Base-by-base conservation (phyloP, 2,888 invertebrate genomes). In the Conistra vaccinii region DNA sequence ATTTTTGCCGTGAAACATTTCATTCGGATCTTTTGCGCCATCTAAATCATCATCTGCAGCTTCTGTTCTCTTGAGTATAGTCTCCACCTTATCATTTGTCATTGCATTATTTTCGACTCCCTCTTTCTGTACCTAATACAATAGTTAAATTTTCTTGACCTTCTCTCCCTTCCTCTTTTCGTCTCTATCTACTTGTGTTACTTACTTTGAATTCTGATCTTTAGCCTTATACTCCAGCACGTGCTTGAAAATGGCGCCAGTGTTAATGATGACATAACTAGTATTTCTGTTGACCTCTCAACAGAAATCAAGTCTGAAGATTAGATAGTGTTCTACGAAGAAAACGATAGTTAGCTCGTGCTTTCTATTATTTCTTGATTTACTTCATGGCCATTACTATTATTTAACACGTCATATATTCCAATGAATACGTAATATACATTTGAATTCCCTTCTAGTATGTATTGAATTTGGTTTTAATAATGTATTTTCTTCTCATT, bases 401-500 rank as follows among this genome's bases (percentile, higher is more conserved):
- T 75, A 68, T 65, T 12, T 29, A 53, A 58, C 4, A 7, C 29
- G 12, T 75, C 32, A 66, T 42, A 4, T 32, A 48, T 51, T 29
- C 23, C 3, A 35, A 48, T 23, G 14, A 60, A 45, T 62, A 53
- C 48, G 29, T 75, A 9, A 39, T 51, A 12, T 3, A 42, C 9
- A 51, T 48, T n/a, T n/a, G 20, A 32, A 20, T 29, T 57, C 6
- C 57, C 17, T 57, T 55, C 26, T 20, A 20, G 3, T 57, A 9
- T 20, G 29, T 29, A 29, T 67, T 55, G 20, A 39, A 58, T 39
- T 62, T 68, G 0, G 29, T 69, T 65, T 57, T 83, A 69, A 78
- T 83, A 4, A 74, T 26, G 5, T 32, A 1, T 66, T 45, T 77
- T 81, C 85, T 79, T 78, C 83, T 90, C 74, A 48, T 76, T 96